Conservation (phyloP, 2,113 vertebrate genomes). For the Turnix velox region DNA sequence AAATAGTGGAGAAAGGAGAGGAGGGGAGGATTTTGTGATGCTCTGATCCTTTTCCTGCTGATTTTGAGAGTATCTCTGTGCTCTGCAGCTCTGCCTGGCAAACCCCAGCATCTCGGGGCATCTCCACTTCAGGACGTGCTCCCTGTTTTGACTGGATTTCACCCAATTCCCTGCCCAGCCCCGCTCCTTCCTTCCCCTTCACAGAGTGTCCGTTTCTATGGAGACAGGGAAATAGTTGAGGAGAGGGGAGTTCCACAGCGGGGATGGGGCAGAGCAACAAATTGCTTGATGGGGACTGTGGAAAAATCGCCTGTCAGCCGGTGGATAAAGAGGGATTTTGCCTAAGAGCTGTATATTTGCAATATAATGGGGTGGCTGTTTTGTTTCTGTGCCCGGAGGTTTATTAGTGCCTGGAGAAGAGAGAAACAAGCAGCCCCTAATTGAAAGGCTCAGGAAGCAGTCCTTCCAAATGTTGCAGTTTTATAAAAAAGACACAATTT, state of each 20-base stretch:
- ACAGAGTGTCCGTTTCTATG: neutral
- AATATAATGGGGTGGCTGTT: neutral
- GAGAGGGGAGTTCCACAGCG: neutral
- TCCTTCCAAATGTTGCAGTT: neutral
- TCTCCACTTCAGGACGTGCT: neutral
- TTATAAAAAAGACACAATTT: neutral
- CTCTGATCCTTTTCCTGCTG: neutral
- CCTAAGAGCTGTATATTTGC: neutral
- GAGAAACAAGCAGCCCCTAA: neutral
- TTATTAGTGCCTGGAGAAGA: neutral
- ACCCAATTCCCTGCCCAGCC: neutral
- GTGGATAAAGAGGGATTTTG: neutral
- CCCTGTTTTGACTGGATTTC: neutral
- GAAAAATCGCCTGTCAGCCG: neutral
- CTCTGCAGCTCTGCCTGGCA: neutral
- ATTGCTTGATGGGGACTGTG: neutral
- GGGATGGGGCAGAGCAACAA: neutral
- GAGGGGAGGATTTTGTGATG: fast-evolving
- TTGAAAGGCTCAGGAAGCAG: neutral
- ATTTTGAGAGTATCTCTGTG: neutral
- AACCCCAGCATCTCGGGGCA: no score
- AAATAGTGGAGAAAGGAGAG: neutral
- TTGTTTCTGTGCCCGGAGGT: neutral
- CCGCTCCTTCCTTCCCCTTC: neutral
- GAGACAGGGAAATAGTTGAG: neutral